Conservation (phyloP, 2,113 vertebrate genomes). For the Apus apus region DNA sequence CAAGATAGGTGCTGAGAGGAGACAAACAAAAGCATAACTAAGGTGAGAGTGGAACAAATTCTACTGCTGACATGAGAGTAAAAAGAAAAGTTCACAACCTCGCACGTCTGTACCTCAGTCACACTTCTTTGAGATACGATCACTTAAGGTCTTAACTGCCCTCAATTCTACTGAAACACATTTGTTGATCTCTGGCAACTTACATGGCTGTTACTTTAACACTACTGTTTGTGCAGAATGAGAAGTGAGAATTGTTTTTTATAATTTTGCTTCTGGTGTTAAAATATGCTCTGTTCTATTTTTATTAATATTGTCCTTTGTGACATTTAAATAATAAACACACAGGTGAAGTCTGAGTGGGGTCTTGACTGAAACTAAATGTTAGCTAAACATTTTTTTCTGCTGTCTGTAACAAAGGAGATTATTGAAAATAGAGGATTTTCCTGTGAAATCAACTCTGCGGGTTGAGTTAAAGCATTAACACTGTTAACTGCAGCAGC, state of each 20-base stretch:
- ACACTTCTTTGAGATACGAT: neutral
- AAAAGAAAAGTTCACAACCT: neutral
- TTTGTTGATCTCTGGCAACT: neutral
- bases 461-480: neutral
- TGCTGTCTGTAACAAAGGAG: neutral
- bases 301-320: neutral
- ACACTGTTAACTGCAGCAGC: neutral
- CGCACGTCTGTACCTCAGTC: rapidly evolving
- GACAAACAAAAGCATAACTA: neutral
- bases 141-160: neutral
- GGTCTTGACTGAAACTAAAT: neutral
- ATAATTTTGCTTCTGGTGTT: neutral
- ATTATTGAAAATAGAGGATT: neutral
- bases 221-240: neutral
- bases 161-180: neutral
- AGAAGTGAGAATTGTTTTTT: neutral
- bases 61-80: neutral
- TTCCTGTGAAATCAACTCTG: neutral
- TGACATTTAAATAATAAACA: neutral
- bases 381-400: neutral
- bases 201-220: neutral
- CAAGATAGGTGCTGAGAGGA: neutral
- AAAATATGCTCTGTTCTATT: neutral
- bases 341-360: neutral
- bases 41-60: neutral